A percentile compares a stretch with the other conserved stretches of the same genome.
Evolutionary conservation across 2,888 invertebrate species (phyloP).

Genomic region (Adelognathus sp.): DNA sequence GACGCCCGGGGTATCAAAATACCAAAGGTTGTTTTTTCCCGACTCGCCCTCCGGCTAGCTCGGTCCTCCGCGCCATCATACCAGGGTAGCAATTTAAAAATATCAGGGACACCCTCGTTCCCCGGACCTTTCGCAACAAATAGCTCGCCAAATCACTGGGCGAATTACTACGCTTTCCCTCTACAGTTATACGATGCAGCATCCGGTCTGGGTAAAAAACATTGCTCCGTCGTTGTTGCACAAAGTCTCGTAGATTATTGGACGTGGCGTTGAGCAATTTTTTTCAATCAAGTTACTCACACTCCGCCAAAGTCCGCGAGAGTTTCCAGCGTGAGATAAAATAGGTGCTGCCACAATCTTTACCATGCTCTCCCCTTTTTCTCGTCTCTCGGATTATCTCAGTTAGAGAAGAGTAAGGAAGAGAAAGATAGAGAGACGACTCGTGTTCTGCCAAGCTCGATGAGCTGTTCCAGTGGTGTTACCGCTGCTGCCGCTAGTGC

Average conservation of each 20-base stretch:
- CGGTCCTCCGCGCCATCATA: not conserved
- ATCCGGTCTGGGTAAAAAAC: not conserved
- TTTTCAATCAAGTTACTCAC: conserved; percentile 27
- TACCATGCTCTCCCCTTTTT: conserved; percentile 3
- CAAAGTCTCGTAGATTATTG: conserved; percentile 24
- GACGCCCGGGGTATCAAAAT: conserved; percentile 28
- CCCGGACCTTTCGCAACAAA: not conserved
- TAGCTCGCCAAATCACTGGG: not conserved
- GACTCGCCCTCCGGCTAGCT: not conserved
- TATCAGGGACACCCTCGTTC: not conserved
- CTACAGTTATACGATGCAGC: not conserved
- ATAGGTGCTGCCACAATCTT: not conserved
- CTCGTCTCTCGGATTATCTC: conserved; percentile 23
- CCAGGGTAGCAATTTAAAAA: conserved; percentile 14
- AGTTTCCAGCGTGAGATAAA: conserved; percentile 30
- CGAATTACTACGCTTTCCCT: not conserved
- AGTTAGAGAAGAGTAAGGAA: too few relatives aligned
- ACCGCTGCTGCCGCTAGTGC: not conserved
- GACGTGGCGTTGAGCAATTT: conserved; percentile 18
- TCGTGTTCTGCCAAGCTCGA: conserved; percentile 8
- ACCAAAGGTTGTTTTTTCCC: conserved; percentile 9
- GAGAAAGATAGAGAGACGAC: not conserved
- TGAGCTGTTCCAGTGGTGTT: not conserved
- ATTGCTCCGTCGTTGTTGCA: not conserved
- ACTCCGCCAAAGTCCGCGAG: not conserved